Evolutionary conservation across 2,888 invertebrate genomes (phyloP), one percentile per base, ranked within the genome.

Genomic region (Scelioninae gen. 1): DNA sequence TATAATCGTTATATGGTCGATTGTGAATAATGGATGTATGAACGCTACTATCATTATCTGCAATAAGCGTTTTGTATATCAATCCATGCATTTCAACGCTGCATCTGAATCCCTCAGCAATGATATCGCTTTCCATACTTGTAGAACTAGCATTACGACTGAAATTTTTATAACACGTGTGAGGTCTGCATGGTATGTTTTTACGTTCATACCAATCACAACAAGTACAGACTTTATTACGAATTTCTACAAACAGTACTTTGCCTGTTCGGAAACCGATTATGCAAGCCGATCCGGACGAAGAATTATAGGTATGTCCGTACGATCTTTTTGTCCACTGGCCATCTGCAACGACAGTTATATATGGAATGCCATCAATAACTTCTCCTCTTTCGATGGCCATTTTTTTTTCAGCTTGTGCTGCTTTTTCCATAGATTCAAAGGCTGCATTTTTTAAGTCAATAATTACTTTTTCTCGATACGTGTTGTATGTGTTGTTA

Each of bases 161-260:
- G 84, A 86, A 88, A 75, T 89, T 89, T 60, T 86, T 86, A 74
- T 23, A 69, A 29, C 83, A 83, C 9, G 8, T n/a, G 16, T 81
- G 71, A 0, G 78, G 31, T 29, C 16, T 16, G 11, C 32, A 7
- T 38, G 11, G 31, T 31, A 47, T 9, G 32, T n/a, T 10, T 51
- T 13, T 60, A 9, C 31, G 83, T 76, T 38, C 69, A 32, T 10
- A 58, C 9, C 10, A 23, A 40, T 58, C 51, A 11, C 51, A 51
- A 29, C 5, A 51, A 11, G 51, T 8, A 29, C 51, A 51, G 29
- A 55, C 55, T 72, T 87, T 89, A 60, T 89, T 87, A 5, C 85
- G 47, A 0, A 88, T 84, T 11, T 86, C 87, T 31, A 86, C 47
- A 63, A 79, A 75, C 16, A 75, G 40, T n/a, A 81, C 62, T 55